Base-by-base conservation (phyloP, 92 coral and sea anemone species). In the Parazoanthus swiftii region DNA sequence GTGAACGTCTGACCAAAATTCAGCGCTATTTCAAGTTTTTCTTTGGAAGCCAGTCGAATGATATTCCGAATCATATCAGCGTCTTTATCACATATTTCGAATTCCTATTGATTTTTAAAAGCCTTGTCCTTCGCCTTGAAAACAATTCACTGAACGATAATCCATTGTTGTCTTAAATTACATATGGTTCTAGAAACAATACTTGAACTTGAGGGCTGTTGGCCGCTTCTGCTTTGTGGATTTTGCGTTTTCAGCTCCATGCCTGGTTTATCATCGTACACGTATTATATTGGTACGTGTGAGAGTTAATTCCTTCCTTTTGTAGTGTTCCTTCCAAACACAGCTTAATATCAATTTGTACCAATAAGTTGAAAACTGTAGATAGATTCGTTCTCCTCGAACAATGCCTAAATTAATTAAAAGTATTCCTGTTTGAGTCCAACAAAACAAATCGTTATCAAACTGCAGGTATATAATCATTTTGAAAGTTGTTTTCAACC, bases 51-150 rank as follows among this genome's bases (percentile, higher is more conserved):
- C 77, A 1, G 9, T 39, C 77, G 77, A 16, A 33, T 74, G 46
- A 37, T 6, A 29, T 74, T 74, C 6, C 39, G 44, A 74, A 14
- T 74, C 11, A 9, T 37, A 74, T 74, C n/a, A 10, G 54, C 25
- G 48, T 76, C 39, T 8, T 74, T 76, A 76, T 76, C 29, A 50
- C 79, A 76, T 76, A 76, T 39, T 76, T 76, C 51, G 46, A 21
- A 76, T 39, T 76, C 51, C 38, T 76, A 44, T 7, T 16, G n/a
- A 39, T 16, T 18, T 37, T 74, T 58, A 58, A 74, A 5, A 33
- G 48, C 25, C 46, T 6, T 37, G 14, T 37, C 48, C 39, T 42
- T 16, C 79, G 26, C 25, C 44, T 76, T 38, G 29, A 16, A 20
- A 76, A 39, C 79, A 76, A 76, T 76, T 76, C 26, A 20, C 11